Percentiles rank a stretch among this genome's conserved stretches.
Evolutionary conservation across 2,113 vertebrate species (phyloP).

Genomic region (Amblyopsis rosae): DNA sequence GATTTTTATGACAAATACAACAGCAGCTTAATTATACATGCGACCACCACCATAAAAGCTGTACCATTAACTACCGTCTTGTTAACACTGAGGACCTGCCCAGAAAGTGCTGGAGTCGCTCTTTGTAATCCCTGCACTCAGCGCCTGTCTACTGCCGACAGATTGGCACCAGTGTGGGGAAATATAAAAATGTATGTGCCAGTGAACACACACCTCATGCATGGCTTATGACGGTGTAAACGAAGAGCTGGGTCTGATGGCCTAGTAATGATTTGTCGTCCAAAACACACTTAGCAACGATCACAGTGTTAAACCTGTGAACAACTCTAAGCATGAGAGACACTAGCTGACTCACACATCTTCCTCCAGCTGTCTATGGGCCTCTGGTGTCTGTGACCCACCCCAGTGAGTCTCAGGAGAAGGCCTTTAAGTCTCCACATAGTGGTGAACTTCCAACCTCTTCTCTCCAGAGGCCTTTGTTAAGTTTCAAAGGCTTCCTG

Average conservation of each 20-base stretch:
- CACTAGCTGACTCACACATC: slow-evolving; percentile 14
- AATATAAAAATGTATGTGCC: slow-evolving; percentile 53
- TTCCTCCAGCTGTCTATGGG: slow-evolving; percentile 28
- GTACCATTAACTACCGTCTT: slow-evolving; percentile 71
- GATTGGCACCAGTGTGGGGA: slow-evolving; percentile 60
- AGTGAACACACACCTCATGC: slow-evolving; percentile 3
- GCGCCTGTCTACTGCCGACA: slow-evolving; percentile 62
- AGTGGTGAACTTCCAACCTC: slow-evolving; percentile 72
- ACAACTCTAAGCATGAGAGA: background rate
- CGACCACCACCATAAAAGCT: slow-evolving; percentile 69
- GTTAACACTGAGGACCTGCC: slow-evolving; percentile 72
- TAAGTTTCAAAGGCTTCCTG: slow-evolving; percentile 80
- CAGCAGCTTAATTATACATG: slow-evolving; percentile 79
- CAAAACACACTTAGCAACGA: slow-evolving; percentile 7
- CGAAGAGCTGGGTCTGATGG: slow-evolving; percentile 26
- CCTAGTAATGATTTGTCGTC: slow-evolving; percentile 6
- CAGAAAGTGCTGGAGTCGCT: slow-evolving; percentile 71
- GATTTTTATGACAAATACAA: slow-evolving; percentile 79
- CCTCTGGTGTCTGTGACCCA: slow-evolving; percentile 53
- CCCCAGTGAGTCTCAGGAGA: slow-evolving; percentile 53
- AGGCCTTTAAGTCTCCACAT: slow-evolving; percentile 62
- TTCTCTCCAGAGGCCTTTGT: slow-evolving; percentile 65
- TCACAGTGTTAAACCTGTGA: background rate
- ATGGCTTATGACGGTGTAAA: slow-evolving; percentile 17
- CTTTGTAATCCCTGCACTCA: slow-evolving; percentile 69